Base-by-base conservation (phyloP, 2,797 vertebrate genomes). In the Myotis planiceps region DNA sequence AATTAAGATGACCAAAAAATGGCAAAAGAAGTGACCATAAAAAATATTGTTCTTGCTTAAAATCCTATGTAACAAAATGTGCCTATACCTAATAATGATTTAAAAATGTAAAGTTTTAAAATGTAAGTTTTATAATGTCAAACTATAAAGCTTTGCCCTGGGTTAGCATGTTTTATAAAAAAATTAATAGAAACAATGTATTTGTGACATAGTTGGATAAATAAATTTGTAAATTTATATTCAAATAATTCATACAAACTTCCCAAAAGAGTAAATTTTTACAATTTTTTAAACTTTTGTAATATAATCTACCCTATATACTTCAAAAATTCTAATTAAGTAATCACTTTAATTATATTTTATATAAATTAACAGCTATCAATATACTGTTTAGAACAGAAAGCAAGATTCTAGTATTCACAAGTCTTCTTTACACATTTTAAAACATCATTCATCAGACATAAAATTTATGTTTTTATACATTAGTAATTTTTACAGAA, bases 21-120 rank as follows among this genome's bases (percentile, higher is more conserved):
- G 18, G 12, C 45, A 82, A 51, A 84, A 88, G 29, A 13, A 47
- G 1, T 32, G 14, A 12, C 4, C 32, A 45, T 58, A n/a, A 81
- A 66, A 60, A 81, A 90, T 6, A 79, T 0, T 47, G 2, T 78
- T 29, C 3, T 74, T 90, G 34, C 34, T 92, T 55, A 78, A 88
- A 88, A 81, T 34, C 32, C 0, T 76, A 90, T 92, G 25, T 58
- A 71, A 49, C 53, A 49, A 72, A 79, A 94, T 55, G 29, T 10
- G 82, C 55, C 39, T 68, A 68, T 10, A 89, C 4, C 1, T 88
- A 27, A 68, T 16, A 81, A 72, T 49, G 63, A 51, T 74, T 87
- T 89, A 49, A 29, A 90, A 96, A 66, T 66, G 29, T 45, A 74
- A 94, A 45, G 3, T 81, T 49, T 92, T 55, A 72, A 87, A 96